Evolutionary conservation across 30 jellyfish, hydroid and myxozoan genomes (phyloP).

Genomic region (Catostylus mosaicus): DNA sequence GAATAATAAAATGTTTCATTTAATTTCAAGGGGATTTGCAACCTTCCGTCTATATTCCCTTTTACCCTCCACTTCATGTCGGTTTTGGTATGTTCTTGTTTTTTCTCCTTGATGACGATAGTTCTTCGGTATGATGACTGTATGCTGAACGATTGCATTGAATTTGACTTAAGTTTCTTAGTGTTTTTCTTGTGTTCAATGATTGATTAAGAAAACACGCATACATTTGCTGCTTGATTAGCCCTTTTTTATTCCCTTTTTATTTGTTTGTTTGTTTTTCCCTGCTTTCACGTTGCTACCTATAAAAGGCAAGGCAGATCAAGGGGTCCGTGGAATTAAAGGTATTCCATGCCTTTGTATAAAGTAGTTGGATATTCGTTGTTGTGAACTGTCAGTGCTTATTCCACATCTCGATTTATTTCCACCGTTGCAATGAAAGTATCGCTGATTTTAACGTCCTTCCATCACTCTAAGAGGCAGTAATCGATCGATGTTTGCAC

Average conservation of each 20-base stretch:
- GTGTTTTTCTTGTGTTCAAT: not conserved
- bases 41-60: too few relatives aligned
- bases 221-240: slow-evolving; percentile 7
- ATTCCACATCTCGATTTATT: not conserved
- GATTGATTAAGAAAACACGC: not conserved
- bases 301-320: slow-evolving; percentile 55
- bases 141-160: not conserved
- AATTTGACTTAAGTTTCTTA: not conserved
- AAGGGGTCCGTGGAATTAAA: slow-evolving; percentile 29
- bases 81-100: not conserved
- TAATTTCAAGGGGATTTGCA: too few relatives aligned
- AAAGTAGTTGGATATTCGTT: slow-evolving; percentile 30
- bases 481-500: not conserved
- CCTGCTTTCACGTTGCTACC: slow-evolving; percentile 13
- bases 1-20: too few relatives aligned
- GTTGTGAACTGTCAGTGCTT: not conserved
- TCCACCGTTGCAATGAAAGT: not conserved
- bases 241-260: slow-evolving; percentile 6
- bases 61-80: not conserved
- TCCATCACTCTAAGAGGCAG: not conserved
- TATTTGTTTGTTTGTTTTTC: slow-evolving; percentile 11
- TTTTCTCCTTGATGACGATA: not conserved
- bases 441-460: not conserved
- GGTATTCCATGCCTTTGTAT: slow-evolving; percentile 51
- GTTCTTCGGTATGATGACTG: not conserved